Base-by-base conservation (phyloP, 2,888 invertebrate genomes). In the Stenodema calcarata region DNA sequence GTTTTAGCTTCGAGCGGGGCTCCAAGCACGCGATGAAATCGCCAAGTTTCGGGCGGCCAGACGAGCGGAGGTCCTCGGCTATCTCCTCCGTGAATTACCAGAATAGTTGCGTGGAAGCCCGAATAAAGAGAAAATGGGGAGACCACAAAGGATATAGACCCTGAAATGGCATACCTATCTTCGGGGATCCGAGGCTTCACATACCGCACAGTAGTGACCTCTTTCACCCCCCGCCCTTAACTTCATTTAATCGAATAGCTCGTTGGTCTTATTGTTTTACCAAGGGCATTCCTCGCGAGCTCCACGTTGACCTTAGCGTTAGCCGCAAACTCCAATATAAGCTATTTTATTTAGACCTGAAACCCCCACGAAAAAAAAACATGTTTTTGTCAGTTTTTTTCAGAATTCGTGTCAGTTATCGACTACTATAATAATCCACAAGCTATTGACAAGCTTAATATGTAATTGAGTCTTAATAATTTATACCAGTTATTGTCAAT, bases 111-210 rank as follows among this genome's bases (percentile, higher is more conserved):
- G 80, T 30, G 54, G 30, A 54, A 41, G 54, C 16, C n/a, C 50
- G 54, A 54, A 50, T 30, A 80, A 54, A 54, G 54, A 54, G 35
- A 80, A 80, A 54, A 30, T 27, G 80, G 54, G 80, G 28, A 30
- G 35, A 80, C 54, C 80, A 80, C 80, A 80, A 80, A 80, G 80
- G 80, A 80, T 80, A 80, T 80, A 80, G 80, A 80, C 80, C 80
- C 80, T 80, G 80, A 80, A 80, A 80, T 54, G 80, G 80, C 80
- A 80, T 80, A 80, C 80, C 80, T 80, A 80, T 80, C 80, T 80
- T 54, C 54, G 54, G 54, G 73, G 35, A 18, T 73, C 35, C 73
- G 41, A n/a, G 42, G 30, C 47, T 54, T 30, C 80, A 54, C 80
- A 80, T 80, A 80, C 80, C 80, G 54, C 78, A 50, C n/a, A 18